Base-by-base conservation (phyloP, 2,797 vertebrate genomes). In the Lerista edwardsae region DNA sequence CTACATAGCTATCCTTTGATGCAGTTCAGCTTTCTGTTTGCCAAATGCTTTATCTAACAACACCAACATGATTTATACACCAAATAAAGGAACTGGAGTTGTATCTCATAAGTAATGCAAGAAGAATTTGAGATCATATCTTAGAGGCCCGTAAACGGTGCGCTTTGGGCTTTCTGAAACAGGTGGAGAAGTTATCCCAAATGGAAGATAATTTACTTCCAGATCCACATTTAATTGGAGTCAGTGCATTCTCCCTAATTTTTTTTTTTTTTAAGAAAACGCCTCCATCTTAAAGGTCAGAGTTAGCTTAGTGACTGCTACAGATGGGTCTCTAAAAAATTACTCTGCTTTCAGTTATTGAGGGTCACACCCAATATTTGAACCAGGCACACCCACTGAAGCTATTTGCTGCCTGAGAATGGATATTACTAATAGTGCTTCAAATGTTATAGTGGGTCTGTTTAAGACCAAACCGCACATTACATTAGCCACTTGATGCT, bases 111-210 rank as follows among this genome's bases (percentile, higher is more conserved):
- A 80, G 34, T 75, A 87, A 72, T 51, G 41, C n/a, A 65, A 73
- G 41, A 80, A 62, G 62, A 51, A 82, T 79, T 82, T 69, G 82
- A 86, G 55, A 81, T 62, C 41, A 84, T 78, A 81, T 78, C 29
- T 77, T 84, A 19, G 82, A 31, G 51, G 44, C 17, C 44, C 41
- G 29, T 84, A 77, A 84, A 75, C 34, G 34, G 29, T 41, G 51
- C 80, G 73, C 15, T 84, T 80, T 68, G 19, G 71, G 55, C 51
- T 77, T 84, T 86, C 31, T 73, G 79, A 87, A 86, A 76, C 65
- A 76, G 79, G 73, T 86, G 59, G 64, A 71, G 36, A 41, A 34
- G 57, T 31, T 61, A 64, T 87, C 64, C 41, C 69, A 75, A 83
- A 68, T 15, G 36, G 41, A 69, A 83, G 71, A 75, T 80, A 79